phyloP scores from a whole-genome alignment of 2,888 invertebrate species.

The Leptarthrus brevirostris region DNA sequence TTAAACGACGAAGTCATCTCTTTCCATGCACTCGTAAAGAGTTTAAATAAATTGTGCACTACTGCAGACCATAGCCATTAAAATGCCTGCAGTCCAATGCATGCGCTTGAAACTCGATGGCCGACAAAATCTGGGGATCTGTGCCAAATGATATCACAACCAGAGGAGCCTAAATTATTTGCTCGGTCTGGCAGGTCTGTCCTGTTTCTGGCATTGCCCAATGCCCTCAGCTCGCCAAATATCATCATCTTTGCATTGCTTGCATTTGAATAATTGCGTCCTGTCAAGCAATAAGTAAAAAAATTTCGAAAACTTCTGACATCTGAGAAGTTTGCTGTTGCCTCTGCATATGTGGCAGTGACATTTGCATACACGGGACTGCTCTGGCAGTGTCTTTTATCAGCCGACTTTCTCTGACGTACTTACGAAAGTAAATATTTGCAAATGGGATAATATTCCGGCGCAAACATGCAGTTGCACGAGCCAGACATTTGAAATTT shows the following conservation, averaged over 20 bases:
- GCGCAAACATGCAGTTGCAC: slow-evolving; percentile 40
- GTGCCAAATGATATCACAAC: slow-evolving; percentile 34
- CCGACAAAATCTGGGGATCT: slow-evolving; percentile 34
- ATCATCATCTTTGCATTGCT: slow-evolving; percentile 43
- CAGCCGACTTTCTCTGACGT: slow-evolving; percentile 23
- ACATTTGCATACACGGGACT: slow-evolving; percentile 25
- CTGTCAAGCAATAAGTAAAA: slow-evolving; percentile 4
- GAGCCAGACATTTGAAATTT: slow-evolving; percentile 41
- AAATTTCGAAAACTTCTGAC: slow-evolving; percentile 11
- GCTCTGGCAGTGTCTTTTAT: neutral
- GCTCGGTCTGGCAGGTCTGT: neutral
- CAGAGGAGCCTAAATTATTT: slow-evolving; percentile 18
- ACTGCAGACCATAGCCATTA: slow-evolving; percentile 33
- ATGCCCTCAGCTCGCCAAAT: neutral
- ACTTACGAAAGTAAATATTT: slow-evolving; percentile 47
- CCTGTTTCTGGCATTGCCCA: too few species aligned
- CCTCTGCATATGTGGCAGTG: slow-evolving; percentile 31
- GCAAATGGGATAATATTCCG: slow-evolving; percentile 42
- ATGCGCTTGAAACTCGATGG: slow-evolving; percentile 34
- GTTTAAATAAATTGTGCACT: slow-evolving; percentile 29
- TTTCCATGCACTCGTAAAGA: neutral
- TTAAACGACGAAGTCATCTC: neutral
- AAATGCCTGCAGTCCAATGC: slow-evolving; percentile 45
- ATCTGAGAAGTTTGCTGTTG: slow-evolving; percentile 14
- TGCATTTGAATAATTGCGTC: slow-evolving; percentile 45